phyloP scores from a whole-genome alignment of 2,888 invertebrate genomes.

The Apodemia mormo region DNA sequence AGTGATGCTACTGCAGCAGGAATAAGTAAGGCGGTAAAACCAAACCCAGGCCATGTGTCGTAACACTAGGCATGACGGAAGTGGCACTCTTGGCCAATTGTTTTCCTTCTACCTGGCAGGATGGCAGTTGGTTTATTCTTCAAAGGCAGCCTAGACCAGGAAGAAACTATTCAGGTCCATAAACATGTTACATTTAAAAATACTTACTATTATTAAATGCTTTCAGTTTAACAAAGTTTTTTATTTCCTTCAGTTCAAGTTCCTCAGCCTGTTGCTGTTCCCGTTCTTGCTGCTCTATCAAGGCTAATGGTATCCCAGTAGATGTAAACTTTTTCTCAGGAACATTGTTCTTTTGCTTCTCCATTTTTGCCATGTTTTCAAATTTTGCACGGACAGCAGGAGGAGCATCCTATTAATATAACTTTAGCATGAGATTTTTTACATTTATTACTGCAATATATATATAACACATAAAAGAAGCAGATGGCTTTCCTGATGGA shows the following conservation, averaged over 20 bases:
- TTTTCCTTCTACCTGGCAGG: too few relatives aligned
- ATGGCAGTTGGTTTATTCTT: too few relatives aligned
- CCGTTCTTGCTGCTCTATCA: constrained; percentile 49
- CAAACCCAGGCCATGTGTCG: too few relatives aligned
- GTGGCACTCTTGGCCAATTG: too few relatives aligned
- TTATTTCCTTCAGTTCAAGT: constrained; percentile 54
- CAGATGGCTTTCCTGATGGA: too few relatives aligned
- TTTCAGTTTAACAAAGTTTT: constrained; percentile 53
- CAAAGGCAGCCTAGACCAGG: too few relatives aligned
- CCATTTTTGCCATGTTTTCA: constrained; percentile 53
- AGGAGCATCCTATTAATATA: constrained; percentile 45
- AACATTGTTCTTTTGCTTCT: constrained; percentile 47
- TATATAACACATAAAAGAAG: too few relatives aligned
- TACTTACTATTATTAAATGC: constrained; percentile 51
- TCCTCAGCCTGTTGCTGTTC: constrained; percentile 49
- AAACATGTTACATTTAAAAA: constrained; percentile 3
- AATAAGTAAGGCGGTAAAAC: too few relatives aligned
- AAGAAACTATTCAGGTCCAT: not conserved
- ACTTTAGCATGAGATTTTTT: not conserved
- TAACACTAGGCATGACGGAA: too few relatives aligned
- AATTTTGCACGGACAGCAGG: constrained; percentile 49
- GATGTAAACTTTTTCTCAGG: constrained; percentile 54
- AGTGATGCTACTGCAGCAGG: too few relatives aligned
- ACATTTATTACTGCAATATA: too few relatives aligned
- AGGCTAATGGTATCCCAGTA: constrained; percentile 51